Evolutionary conservation across 2,888 invertebrate species (phyloP).

Genomic region (Dryobotodes eremita): DNA sequence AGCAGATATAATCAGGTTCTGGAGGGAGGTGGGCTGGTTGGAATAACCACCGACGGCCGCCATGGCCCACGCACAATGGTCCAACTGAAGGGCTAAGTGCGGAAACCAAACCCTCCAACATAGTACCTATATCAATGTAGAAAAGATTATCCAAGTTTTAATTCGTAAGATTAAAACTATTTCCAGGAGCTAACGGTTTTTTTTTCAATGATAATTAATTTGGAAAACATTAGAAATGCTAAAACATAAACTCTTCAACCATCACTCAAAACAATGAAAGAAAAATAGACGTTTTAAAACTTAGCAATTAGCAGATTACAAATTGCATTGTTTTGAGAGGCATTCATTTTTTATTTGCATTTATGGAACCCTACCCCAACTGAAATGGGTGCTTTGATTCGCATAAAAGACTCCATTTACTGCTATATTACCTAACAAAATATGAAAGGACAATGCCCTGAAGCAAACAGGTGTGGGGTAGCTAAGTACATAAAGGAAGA

Average conservation of each 20-base stretch:
- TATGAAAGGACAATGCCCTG: constrained; percentile 85
- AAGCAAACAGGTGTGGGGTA: constrained; percentile 87
- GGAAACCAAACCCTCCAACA: no score
- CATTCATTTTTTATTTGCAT: constrained; percentile 16
- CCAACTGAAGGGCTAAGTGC: no score
- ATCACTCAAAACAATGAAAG: background rate
- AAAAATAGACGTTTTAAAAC: background rate
- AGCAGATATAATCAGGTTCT: no score
- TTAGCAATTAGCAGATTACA: constrained; percentile 6
- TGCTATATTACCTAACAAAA: constrained; percentile 80
- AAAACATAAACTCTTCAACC: background rate
- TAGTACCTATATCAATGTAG: background rate
- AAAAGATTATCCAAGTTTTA: background rate
- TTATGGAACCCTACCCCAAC: constrained; percentile 71
- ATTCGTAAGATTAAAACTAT: background rate
- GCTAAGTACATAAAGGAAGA: constrained; percentile 87
- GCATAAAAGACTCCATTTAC: constrained; percentile 78
- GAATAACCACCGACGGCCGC: no score
- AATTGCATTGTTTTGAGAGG: constrained; percentile 19
- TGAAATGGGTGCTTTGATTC: constrained; percentile 73
- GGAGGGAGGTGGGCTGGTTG: no score
- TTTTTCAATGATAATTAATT: background rate
- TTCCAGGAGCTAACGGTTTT: background rate
- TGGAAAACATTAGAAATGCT: background rate
- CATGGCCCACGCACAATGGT: no score